Percentiles rank a stretch among this genome's conserved stretches.
Evolutionary conservation across 2,113 vertebrate species (phyloP).

Genomic region (Lucifuga dentata): DNA sequence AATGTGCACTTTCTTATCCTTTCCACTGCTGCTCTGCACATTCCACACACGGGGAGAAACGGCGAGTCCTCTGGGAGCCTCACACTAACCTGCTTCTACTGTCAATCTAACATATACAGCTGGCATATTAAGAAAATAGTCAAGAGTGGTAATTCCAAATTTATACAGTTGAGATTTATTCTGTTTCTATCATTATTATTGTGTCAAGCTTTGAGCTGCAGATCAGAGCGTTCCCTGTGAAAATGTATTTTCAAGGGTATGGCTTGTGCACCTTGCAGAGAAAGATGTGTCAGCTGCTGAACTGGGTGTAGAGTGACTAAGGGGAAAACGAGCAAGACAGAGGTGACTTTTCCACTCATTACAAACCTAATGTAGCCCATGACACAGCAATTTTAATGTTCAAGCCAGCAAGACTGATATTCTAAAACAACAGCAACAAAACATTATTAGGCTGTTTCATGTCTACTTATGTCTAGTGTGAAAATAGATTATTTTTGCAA

Average conservation of each 20-base stretch:
- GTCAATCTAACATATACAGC: background rate
- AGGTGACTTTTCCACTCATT: constrained; percentile 64
- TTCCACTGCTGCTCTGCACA: constrained; percentile 42
- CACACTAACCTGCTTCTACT: background rate
- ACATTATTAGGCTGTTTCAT: background rate
- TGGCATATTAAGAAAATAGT: background rate
- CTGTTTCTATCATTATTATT: constrained; percentile 11
- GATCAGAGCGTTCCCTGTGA: constrained; percentile 53
- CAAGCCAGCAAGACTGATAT: background rate
- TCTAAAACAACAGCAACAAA: background rate
- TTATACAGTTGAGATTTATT: background rate
- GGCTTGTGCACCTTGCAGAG: constrained; percentile 69
- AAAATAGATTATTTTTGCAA: too few relatives aligned
- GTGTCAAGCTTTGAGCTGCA: constrained; percentile 24
- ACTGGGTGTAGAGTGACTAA: constrained; percentile 68
- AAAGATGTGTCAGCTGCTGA: constrained; percentile 70
- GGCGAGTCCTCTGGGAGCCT: constrained; percentile 27
- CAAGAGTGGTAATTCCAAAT: too few relatives aligned
- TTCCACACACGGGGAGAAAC: constrained; percentile 32
- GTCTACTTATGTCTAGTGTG: too few relatives aligned
- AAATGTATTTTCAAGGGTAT: constrained; percentile 70
- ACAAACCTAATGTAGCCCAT: constrained; percentile 30
- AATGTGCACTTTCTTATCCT: constrained; percentile 46
- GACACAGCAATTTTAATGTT: constrained; percentile 61
- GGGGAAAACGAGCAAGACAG: constrained; percentile 60